Conservation (phyloP, 2,888 invertebrate species). For the Sphaeridia pumilis region DNA sequence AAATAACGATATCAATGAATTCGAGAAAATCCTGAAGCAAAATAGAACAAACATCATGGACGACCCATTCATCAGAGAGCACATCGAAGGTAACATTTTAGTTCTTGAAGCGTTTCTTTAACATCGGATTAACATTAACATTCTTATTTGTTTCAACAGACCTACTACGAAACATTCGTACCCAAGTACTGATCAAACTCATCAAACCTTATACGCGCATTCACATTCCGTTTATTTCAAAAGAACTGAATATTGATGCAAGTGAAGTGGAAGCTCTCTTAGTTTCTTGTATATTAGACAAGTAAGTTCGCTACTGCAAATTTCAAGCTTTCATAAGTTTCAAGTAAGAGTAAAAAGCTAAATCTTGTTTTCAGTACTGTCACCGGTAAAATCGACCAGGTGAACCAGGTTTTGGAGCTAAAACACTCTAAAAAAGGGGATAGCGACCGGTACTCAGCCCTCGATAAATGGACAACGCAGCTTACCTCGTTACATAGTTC, state of each 20-base stretch:
- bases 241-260: constrained; percentile 82
- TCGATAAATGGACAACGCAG: constrained; percentile 94
- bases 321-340: background rate
- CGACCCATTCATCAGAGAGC: constrained; percentile 96
- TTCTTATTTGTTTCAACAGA: constrained; percentile 45
- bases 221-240: constrained; percentile 94
- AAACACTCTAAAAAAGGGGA: constrained; percentile 61
- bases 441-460: constrained; percentile 68
- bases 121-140: background rate
- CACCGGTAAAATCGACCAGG: constrained; percentile 55
- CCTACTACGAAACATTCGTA: constrained; percentile 85
- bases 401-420: constrained; percentile 83
- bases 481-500: constrained; percentile 75
- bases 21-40: constrained; percentile 88
- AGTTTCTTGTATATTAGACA: constrained; percentile 95
- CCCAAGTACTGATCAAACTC: constrained; percentile 90
- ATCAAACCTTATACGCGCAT: constrained; percentile 97
- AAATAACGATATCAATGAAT: constrained; percentile 96
- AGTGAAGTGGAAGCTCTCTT: constrained; percentile 90
- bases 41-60: constrained; percentile 96
- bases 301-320: constrained; percentile 58
- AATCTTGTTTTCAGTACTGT: constrained; percentile 41
- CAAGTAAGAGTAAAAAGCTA: background rate
- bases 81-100: constrained; percentile 64
- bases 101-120: background rate